Evolutionary conservation across 2,113 vertebrate species (phyloP).

Genomic region (Merops nubicus): DNA sequence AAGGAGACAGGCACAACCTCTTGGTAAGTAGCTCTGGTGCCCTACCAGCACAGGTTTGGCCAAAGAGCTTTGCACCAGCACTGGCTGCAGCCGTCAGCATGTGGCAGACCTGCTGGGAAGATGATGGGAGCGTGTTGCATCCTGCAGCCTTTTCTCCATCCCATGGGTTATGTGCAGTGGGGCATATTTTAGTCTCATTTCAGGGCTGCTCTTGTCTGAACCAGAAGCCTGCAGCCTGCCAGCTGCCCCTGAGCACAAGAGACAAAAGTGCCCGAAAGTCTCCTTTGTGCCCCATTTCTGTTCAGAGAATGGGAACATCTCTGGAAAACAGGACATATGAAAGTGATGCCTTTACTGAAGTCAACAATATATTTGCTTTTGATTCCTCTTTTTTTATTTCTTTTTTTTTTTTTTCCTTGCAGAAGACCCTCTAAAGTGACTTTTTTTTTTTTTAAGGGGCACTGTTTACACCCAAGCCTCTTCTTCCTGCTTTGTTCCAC

Average conservation of each 20-base stretch:
- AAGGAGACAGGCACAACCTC: not conserved
- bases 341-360: not conserved
- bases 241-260: not conserved
- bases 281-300: not conserved
- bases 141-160: not conserved
- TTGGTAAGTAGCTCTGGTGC: not conserved
- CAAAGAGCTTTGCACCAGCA: fast-evolving
- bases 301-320: not conserved
- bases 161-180: not conserved
- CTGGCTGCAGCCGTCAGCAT: fast-evolving
- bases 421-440: not conserved
- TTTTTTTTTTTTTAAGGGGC: not conserved
- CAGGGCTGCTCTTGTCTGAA: not conserved
- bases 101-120: not conserved
- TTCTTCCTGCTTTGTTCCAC: not conserved
- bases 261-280: not conserved
- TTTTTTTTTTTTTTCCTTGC: not conserved
- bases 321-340: not conserved
- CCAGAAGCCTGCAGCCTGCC: not conserved
- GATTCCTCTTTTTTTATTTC: not conserved
- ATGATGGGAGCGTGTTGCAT: fast-evolving
- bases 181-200: not conserved
- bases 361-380: not conserved
- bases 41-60: not conserved
- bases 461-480: not conserved